These are phyloP conservation scores for Pteropus alecto DNA, from an alignment of 2,113 vertebrate genomes.

Conservation along the genomic window DNA sequence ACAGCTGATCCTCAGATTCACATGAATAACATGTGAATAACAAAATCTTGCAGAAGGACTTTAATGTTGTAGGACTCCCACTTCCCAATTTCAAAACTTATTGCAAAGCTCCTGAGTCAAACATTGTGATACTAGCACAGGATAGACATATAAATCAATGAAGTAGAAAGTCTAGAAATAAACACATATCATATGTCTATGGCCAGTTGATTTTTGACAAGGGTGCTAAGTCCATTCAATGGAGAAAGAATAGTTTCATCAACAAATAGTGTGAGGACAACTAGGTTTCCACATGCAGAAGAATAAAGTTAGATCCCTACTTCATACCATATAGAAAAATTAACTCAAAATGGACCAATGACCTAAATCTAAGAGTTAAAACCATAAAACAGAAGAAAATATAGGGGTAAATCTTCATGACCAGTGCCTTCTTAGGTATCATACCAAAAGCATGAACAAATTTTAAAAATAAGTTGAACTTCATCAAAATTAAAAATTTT, in stretches of 20 bases:
- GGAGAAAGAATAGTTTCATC: neutral
- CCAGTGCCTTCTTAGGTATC: neutral
- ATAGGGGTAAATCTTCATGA: neutral
- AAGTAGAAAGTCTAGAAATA: neutral
- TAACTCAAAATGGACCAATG: too few species aligned
- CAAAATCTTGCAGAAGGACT: neutral
- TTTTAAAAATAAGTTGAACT: neutral
- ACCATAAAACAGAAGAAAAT: neutral
- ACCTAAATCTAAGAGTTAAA: neutral
- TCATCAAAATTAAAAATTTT: neutral
- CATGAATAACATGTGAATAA: neutral
- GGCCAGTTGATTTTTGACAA: neutral
- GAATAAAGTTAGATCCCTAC: neutral
- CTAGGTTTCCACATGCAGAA: neutral
- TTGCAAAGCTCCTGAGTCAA: neutral
- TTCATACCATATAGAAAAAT: neutral
- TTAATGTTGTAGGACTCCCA: neutral
- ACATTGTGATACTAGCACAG: neutral
- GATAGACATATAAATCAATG: neutral
- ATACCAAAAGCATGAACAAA: neutral
- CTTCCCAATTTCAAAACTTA: neutral
- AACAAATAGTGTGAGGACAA: neutral
- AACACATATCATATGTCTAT: neutral
- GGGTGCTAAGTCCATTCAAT: neutral
- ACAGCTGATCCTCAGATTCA: neutral